A percentile compares a stretch with the other conserved stretches of the same genome.
Conservation (phyloP, 1,140 invertebrate genomes). For the Drepana arcuata region DNA sequence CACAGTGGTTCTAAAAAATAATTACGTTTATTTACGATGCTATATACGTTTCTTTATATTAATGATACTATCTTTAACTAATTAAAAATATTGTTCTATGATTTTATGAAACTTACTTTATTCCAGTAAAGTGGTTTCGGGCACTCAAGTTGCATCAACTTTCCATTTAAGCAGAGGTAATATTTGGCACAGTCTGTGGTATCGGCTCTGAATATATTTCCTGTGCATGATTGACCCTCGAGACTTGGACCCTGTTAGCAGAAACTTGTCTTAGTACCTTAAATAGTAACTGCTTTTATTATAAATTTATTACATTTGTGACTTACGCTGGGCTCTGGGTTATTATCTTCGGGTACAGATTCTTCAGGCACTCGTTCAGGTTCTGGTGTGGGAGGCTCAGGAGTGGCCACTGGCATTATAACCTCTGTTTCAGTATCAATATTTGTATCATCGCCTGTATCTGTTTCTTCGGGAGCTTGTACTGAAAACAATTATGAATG, state of each 20-base stretch:
- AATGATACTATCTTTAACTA: neutral
- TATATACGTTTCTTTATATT: neutral
- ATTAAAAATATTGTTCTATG: slow-evolving; percentile 6
- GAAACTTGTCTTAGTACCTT: too few species aligned
- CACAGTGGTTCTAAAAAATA: slow-evolving; percentile 83
- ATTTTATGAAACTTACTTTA: slow-evolving; percentile 45
- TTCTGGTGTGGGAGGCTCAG: neutral
- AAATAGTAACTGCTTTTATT: too few species aligned
- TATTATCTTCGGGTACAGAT: too few species aligned
- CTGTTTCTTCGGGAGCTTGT: slow-evolving; percentile 4
- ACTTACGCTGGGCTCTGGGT: too few species aligned
- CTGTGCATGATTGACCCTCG: slow-evolving; percentile 70
- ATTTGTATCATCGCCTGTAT: slow-evolving; percentile 6
- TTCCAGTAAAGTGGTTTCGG: slow-evolving; percentile 84
- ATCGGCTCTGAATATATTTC: slow-evolving; percentile 76
- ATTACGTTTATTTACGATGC: too few species aligned
- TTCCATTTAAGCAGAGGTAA: slow-evolving; percentile 83
- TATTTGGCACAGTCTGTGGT: slow-evolving; percentile 84
- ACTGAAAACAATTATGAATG: slow-evolving; percentile 2
- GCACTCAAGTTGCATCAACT: slow-evolving; percentile 77
- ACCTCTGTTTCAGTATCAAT: slow-evolving; percentile 4
- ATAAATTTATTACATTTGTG: too few species aligned
- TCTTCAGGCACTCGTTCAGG: neutral
- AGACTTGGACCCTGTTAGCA: slow-evolving; percentile 27
- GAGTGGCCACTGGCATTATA: neutral